Conservation (phyloP, 37 sponge, comb jelly and placozoan genomes). For the Spongilla lacustris region DNA sequence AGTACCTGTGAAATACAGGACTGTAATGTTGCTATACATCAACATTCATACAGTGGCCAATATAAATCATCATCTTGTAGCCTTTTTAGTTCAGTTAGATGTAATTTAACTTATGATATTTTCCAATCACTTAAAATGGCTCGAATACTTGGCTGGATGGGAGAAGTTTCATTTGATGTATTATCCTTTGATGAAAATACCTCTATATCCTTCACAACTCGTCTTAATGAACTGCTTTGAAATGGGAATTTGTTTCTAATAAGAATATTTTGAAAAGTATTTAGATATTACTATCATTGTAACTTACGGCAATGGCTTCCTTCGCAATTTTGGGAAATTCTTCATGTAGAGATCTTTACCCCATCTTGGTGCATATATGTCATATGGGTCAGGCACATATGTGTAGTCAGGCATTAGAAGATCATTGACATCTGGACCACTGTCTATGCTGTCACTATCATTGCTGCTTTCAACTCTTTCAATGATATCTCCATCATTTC, state of each 20-base stretch:
- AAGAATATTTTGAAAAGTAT: neutral
- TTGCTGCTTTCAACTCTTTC: neutral
- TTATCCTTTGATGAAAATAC: neutral
- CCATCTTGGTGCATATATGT: constrained; percentile 1
- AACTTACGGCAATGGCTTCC: neutral
- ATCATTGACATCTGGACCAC: neutral
- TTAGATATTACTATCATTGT: constrained; percentile 1
- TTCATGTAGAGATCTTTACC: neutral
- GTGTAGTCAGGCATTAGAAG: neutral
- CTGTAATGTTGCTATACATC: neutral
- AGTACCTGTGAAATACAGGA: constrained; percentile 1
- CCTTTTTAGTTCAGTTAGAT: neutral
- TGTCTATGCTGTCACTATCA: neutral
- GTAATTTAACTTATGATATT: neutral
- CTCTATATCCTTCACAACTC: neutral
- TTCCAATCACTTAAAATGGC: neutral
- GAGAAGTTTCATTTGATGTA: neutral
- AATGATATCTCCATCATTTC: neutral
- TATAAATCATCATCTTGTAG: constrained; percentile 1
- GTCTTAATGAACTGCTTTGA: neutral
- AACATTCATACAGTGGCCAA: constrained; percentile 1
- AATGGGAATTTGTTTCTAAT: constrained; percentile 1
- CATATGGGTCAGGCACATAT: constrained; percentile 1
- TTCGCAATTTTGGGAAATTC: neutral
- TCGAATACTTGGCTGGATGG: constrained; percentile 1